Conservation (phyloP, 2,888 invertebrate genomes). For the Cylindroiulus punctatus region DNA sequence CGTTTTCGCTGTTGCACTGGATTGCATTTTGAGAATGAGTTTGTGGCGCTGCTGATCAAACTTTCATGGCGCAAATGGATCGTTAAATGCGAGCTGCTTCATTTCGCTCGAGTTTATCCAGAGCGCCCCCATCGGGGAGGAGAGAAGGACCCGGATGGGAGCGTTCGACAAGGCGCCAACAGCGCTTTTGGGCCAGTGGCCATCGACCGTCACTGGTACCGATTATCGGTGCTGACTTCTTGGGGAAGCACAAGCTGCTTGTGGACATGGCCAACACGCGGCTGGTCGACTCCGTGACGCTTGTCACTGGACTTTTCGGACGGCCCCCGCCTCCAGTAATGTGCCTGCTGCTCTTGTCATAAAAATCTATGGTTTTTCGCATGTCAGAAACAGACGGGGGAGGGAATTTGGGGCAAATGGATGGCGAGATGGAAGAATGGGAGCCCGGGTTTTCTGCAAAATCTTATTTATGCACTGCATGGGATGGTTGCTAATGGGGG, state of each 20-base stretch:
- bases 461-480: constrained; percentile 23
- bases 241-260: no score
- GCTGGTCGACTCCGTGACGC: neutral
- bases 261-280: no score
- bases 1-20: neutral
- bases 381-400: constrained; percentile 38
- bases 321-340: neutral
- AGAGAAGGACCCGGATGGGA: constrained; percentile 29
- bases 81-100: constrained; percentile 35
- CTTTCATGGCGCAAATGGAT: constrained; percentile 47
- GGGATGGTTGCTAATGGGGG: constrained; percentile 16
- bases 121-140: constrained; percentile 10
- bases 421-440: neutral
- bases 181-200: no score
- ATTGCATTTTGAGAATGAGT: constrained; percentile 40
- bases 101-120: neutral
- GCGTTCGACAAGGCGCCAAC: neutral
- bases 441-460: neutral
- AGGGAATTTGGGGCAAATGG: constrained; percentile 22
- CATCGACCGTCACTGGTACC: no score
- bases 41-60: constrained; percentile 44
- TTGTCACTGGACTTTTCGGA: neutral
- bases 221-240: no score
- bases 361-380: constrained; percentile 45
- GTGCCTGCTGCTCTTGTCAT: constrained; percentile 44